Percentiles rank a stretch among this genome's conserved stretches.
Conservation (phyloP, 2,797 vertebrate species). For the Sebastes cheni region DNA sequence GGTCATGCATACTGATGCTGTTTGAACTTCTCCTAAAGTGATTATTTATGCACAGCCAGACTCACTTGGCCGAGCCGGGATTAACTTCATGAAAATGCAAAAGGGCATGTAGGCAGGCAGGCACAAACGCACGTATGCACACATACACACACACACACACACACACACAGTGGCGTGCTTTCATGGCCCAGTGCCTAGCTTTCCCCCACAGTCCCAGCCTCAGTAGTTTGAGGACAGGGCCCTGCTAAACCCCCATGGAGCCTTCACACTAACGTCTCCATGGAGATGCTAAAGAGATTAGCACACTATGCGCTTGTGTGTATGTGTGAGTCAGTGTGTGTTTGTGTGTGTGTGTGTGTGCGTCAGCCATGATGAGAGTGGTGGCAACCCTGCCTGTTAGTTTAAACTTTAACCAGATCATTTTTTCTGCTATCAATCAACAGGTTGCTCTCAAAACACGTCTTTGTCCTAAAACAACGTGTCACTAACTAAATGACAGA, state of each 20-base stretch:
- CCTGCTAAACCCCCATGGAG: constrained; percentile 60
- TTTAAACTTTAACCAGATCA: constrained; percentile 46
- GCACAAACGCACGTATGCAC: constrained; percentile 10
- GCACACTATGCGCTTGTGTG: constrained; percentile 28
- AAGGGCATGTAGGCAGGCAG: constrained; percentile 47
- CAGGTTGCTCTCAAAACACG: constrained; percentile 21
- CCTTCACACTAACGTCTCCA: constrained; percentile 68
- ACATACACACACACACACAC: constrained; percentile 12
- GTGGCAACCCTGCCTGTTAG: constrained; percentile 20
- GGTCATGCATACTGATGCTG: constrained; percentile 80
- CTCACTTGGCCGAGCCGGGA: constrained; percentile 59
- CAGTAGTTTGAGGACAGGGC: constrained; percentile 63
- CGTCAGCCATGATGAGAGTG: constrained; percentile 17
- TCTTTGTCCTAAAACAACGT: constrained; percentile 22
- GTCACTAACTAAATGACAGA: neutral
- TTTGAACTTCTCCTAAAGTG: constrained; percentile 78
- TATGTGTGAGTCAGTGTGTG: constrained; percentile 41
- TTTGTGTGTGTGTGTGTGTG: constrained; percentile 33
- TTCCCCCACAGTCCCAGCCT: constrained; percentile 44
- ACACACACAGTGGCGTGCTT: constrained; percentile 43
- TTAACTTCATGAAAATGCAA: constrained; percentile 81
- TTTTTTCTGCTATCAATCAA: constrained; percentile 43
- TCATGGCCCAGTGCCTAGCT: constrained; percentile 58
- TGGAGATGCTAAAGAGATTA: constrained; percentile 77
- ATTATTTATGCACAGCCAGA: constrained; percentile 78